Base-by-base conservation (phyloP, 2,797 vertebrate genomes). In the Poeciliopsis paucimaculata region DNA sequence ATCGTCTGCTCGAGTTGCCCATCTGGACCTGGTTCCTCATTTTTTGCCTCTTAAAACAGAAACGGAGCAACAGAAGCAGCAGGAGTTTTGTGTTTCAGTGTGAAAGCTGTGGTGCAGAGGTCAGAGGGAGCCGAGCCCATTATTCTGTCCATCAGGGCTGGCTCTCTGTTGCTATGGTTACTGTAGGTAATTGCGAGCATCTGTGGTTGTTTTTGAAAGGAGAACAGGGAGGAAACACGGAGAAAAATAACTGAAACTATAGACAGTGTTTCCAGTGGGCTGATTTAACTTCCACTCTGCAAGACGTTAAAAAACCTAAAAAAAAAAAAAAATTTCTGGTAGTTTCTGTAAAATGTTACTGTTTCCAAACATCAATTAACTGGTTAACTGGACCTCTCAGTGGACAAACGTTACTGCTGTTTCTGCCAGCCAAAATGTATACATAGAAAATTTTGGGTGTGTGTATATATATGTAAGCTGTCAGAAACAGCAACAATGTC, bases 21-120 rank as follows among this genome's bases (percentile, higher is more conserved):
- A 89, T 87, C 84, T 90, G 89, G 87, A 89, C 84, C 36, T 84
- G 77, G 84, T 88, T 86, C 62, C 64, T 88, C 62, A 51, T 73
- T 43, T 77, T 34, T 26, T 72, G 47, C 73, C 55, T 81, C 55
- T 76, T 82, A 73, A 76, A 76, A 76, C 55, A 55, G 64, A 77
- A 72, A 68, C 31, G 55, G 39, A 77, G 46, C 47, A 36, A 76
- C 49, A 18, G 72, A 55, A 64, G 71, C 31, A 36, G 66, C 39
- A 16, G 26, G 55, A 81, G 77, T 79, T 36, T 77, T 72, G 78
- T 68, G 26, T 49, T 85, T 83, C 31, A 72, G 75, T 3, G 13
- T 64, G 82, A 82, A 74, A 79, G 31, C 18, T 47, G 26, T 79
- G 47, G 20, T 34, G 7, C 53, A 75, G 71, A 68, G 75, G 81